Percentiles rank a stretch among this genome's conserved stretches.
Conservation (phyloP, 2,113 vertebrate species). For the Lipotes vexillifer region DNA sequence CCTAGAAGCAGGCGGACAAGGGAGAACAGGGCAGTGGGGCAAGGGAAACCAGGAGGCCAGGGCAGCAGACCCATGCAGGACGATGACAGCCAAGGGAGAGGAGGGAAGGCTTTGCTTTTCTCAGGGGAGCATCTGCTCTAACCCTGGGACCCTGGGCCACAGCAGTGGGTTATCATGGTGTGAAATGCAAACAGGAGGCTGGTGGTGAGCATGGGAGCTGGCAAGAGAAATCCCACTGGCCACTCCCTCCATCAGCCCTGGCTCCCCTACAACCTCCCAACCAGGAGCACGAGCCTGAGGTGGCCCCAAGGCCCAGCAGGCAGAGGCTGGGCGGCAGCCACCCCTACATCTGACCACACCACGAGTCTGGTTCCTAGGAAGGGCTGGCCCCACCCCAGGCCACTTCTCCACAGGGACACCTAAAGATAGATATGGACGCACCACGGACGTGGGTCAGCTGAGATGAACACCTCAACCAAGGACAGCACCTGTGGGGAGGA, state of each 20-base stretch:
- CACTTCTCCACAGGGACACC: neutral
- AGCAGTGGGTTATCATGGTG: neutral
- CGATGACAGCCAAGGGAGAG: too few species aligned
- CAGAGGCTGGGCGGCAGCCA: neutral
- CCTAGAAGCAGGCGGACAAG: too few species aligned
- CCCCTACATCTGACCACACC: neutral
- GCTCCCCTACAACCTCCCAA: neutral
- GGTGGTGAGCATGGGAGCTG: neutral
- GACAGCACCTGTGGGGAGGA: neutral
- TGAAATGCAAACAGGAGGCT: neutral
- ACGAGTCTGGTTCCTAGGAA: conserved; percentile 25
- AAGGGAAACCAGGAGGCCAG: neutral
- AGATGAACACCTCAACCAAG: neutral
- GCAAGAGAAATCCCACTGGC: neutral
- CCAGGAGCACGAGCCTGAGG: neutral
- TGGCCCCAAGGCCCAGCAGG: neutral
- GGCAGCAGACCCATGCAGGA: neutral
- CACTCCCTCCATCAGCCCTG: neutral
- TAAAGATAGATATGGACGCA: conserved; percentile 48
- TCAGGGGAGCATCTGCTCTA: neutral
- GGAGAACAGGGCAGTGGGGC: neutral
- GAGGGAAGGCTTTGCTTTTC: neutral
- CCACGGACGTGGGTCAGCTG: neutral
- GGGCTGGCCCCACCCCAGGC: neutral
- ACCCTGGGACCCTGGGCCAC: neutral